These are phyloP conservation scores for Aphelenchoides besseyi DNA, from an alignment of 1,140 invertebrate genomes.

Conservation along the genomic window DNA sequence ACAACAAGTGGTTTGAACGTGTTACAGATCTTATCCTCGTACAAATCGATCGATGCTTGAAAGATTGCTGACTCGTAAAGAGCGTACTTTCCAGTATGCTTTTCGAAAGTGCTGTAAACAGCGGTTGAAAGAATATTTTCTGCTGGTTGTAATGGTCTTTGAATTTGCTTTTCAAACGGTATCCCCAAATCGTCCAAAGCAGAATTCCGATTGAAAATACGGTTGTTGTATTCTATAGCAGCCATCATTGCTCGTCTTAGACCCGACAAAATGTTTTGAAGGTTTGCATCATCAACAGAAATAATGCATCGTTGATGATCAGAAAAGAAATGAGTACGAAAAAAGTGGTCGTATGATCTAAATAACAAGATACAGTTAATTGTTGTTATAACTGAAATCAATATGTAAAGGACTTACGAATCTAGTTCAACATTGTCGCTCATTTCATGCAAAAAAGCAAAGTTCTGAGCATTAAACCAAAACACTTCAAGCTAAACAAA, in stretches of 20 bases:
- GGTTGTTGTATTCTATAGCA: neutral
- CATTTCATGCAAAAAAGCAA: too few species aligned
- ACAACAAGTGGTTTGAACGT: slow-evolving; percentile 66
- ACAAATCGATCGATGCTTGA: slow-evolving; percentile 64
- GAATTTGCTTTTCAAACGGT: slow-evolving; percentile 10
- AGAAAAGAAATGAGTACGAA: neutral
- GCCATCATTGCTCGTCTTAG: neutral
- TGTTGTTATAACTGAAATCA: too few species aligned
- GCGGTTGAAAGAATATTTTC: slow-evolving; percentile 90
- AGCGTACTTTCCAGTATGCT: slow-evolving; percentile 91
- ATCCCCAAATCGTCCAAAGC: neutral
- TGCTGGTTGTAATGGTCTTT: slow-evolving; percentile 72
- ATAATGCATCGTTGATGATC: neutral
- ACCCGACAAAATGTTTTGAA: neutral
- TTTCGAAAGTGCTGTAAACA: slow-evolving; percentile 97
- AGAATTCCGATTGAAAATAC: neutral
- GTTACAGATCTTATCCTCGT: slow-evolving; percentile 3
- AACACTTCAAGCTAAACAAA: slow-evolving; percentile 34
- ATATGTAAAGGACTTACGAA: too few species aligned
- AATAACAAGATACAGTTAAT: too few species aligned
- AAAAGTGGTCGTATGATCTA: neutral
- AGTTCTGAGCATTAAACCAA: slow-evolving; percentile 26
- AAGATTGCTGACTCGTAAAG: slow-evolving; percentile 76
- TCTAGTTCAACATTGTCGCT: too few species aligned
- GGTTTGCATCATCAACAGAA: neutral